These are phyloP conservation scores for Upupa epops DNA, from an alignment of 2,113 vertebrate genomes.

Conservation along the genomic window DNA sequence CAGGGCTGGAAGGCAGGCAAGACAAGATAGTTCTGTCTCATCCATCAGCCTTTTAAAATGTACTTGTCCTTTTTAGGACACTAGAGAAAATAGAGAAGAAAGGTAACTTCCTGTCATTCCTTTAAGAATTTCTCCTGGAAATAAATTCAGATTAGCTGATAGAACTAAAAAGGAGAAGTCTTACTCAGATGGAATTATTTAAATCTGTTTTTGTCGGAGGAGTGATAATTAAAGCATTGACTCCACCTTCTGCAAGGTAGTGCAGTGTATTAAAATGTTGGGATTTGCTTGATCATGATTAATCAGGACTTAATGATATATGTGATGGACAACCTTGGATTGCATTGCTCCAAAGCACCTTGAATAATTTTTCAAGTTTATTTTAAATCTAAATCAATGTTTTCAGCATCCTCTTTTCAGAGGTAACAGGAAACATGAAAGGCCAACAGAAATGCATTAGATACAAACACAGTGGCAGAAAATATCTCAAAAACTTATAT, in stretches of 20 bases:
- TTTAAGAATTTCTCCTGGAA: not conserved
- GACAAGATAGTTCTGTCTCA: not conserved
- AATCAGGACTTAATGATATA: not conserved
- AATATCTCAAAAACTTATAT: not conserved
- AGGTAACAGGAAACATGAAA: not conserved
- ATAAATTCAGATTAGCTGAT: not conserved
- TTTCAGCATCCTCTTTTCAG: not conserved
- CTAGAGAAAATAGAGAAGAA: not conserved
- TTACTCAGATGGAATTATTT: not conserved
- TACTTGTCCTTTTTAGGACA: not conserved
- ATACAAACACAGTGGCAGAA: not conserved
- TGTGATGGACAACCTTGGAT: not conserved
- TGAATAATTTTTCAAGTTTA: not conserved
- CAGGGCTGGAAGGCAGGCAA: not conserved
- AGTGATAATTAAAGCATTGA: not conserved
- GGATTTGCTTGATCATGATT: not conserved
- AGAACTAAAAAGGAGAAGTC: not conserved
- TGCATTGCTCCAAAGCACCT: not conserved
- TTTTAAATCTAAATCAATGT: not conserved
- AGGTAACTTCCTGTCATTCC: not conserved
- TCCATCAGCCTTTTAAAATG: not conserved
- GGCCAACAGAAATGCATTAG: not conserved
- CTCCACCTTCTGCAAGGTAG: not conserved
- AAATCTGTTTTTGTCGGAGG: not conserved
- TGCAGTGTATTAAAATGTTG: not conserved